Conservation (phyloP, 2,888 invertebrate species). For the Hyles lineata region DNA sequence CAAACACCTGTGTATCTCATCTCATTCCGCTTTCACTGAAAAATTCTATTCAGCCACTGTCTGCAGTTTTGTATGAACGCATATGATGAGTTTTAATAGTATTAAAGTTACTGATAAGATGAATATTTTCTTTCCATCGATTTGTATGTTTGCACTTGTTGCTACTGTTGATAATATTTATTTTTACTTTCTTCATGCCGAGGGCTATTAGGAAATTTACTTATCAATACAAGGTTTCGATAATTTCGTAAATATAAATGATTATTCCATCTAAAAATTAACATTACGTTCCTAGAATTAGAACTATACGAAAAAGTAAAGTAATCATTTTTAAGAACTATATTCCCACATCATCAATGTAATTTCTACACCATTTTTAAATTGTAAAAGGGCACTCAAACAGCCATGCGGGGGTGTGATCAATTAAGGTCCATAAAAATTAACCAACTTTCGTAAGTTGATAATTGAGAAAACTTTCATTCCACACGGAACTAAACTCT, state of each 20-base stretch:
- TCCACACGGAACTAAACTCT: conserved; percentile 15
- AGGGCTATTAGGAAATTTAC: too few species aligned
- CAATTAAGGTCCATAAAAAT: conserved; percentile 21
- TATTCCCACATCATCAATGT: too few species aligned
- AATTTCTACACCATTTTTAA: not conserved
- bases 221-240: too few species aligned
- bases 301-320: too few species aligned
- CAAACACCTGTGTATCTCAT: not conserved
- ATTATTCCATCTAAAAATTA: too few species aligned
- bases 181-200: too few species aligned
- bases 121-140: not conserved
- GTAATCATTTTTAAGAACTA: too few species aligned
- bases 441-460: conserved; percentile 8
- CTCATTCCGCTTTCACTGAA: conserved; percentile 4
- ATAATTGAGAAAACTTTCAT: conserved; percentile 24
- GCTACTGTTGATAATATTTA: not conserved
- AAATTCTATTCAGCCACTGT: not conserved
- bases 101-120: not conserved
- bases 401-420: conserved; percentile 3
- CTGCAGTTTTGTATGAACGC: not conserved
- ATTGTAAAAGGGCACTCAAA: conserved; percentile 8
- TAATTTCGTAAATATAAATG: too few species aligned
- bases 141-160: not conserved
- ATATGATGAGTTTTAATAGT: not conserved
- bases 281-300: too few species aligned